Base-by-base conservation (phyloP, 2,888 invertebrate species). In the Drosophila pseudotalamancana region DNA sequence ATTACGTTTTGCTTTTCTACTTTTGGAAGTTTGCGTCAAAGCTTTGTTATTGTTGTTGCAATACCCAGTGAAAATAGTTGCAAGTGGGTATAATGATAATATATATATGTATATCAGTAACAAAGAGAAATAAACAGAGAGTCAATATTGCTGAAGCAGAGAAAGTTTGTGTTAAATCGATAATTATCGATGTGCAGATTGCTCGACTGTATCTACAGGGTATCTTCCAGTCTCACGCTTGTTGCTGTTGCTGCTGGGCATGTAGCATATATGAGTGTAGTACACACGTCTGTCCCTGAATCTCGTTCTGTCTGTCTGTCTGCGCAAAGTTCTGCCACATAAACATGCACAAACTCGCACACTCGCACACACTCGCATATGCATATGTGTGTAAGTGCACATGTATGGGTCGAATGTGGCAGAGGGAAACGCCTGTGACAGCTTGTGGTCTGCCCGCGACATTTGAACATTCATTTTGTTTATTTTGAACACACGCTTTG, bases 361-460 rank as follows among this genome's bases (percentile, higher is more conserved):
- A 25, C 11, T 14, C 11, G 31, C 16, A 14, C 18, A 16, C 16
- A 40, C 6, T n/a, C 6, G 31, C 6, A 42, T 32, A 12, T 12
- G 31, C 23, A 9, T 21, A 1, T 21, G 1, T 8, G 6, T 23
- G 4, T 23, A 2, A 11, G 11, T 34, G 23, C 35, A 14, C 45
- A 9, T 45, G 31, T 45, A 23, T 31, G 18, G 23, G 16, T 50
- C 42, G 59, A 56, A 60, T 70, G 66, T 79, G 60, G 49, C 72
- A 73, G 66, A 69, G 62, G 55, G 62, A 61, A 72, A 55, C 67
- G 65, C 76, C 73, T 84, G 75, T 85, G 87, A 88, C 88, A 87
- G 80, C 87, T 87, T 88, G 89, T 84, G 87, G 87, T 89, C 87
- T 89, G 89, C 84, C 71, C 35, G 68, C 72, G 88, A 88, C 87